Evolutionary conservation across 2,113 vertebrate species (phyloP).

Genomic region (Heterocephalus glaber): DNA sequence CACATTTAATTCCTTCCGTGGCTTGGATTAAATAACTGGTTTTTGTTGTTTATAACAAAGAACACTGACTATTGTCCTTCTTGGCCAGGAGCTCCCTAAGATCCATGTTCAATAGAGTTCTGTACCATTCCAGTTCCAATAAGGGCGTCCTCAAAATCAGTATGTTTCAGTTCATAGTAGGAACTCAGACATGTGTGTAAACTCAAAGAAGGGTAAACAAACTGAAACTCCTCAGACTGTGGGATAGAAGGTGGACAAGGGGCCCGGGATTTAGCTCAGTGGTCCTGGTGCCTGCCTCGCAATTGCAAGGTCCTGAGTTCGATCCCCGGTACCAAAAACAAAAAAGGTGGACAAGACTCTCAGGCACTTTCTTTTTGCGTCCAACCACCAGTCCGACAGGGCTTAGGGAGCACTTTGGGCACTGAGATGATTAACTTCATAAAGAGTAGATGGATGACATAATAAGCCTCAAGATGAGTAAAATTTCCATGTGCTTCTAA

Average conservation of each 20-base stretch:
- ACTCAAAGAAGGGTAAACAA: background rate
- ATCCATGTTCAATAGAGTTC: background rate
- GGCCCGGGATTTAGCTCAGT: too few species aligned
- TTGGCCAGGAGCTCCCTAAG: background rate
- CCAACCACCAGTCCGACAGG: background rate
- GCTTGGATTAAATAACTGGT: constrained; percentile 15
- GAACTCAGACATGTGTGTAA: background rate
- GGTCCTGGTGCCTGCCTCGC: too few species aligned
- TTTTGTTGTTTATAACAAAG: constrained; percentile 16
- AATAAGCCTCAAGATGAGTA: constrained; percentile 30
- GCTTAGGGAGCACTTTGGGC: constrained; percentile 14
- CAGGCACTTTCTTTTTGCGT: background rate
- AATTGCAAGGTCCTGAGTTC: too few species aligned
- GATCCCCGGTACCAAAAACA: too few species aligned
- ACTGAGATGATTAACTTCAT: constrained; percentile 14
- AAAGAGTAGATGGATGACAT: constrained; percentile 51
- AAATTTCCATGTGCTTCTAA: constrained; percentile 27
- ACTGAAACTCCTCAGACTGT: constrained; percentile 4
- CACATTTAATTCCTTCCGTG: constrained; percentile 13
- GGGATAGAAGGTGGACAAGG: too few species aligned
- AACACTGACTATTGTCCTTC: background rate
- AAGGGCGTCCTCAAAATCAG: background rate
- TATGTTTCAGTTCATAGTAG: background rate
- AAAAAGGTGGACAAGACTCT: background rate
- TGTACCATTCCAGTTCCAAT: background rate